A percentile compares a stretch with the other conserved stretches of the same genome.
These are phyloP conservation scores for Idaea aversata DNA, from an alignment of 2,888 invertebrate species.

Conservation along the genomic window DNA sequence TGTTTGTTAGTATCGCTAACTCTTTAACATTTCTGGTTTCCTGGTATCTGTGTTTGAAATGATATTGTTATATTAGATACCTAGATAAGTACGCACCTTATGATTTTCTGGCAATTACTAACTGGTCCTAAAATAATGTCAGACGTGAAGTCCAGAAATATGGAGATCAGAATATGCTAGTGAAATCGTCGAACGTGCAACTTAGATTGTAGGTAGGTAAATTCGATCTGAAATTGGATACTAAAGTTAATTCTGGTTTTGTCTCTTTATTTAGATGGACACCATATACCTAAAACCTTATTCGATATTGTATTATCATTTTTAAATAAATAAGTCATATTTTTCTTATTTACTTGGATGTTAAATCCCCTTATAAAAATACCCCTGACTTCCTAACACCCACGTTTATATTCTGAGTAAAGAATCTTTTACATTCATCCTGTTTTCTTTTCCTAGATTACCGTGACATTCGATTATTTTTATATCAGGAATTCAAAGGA, in stretches of 20 bases:
- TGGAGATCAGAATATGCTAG: no score
- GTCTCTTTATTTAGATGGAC: no score
- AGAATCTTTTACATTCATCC: not conserved
- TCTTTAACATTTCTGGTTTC: slow-evolving; percentile 13
- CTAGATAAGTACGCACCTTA: no score
- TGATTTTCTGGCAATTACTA: no score
- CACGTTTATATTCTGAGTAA: not conserved
- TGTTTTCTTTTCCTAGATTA: not conserved
- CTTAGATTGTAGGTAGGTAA: no score
- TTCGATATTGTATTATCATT: no score
- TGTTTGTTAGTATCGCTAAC: slow-evolving; percentile 31
- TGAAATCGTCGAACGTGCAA: no score
- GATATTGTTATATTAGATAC: slow-evolving; percentile 5
- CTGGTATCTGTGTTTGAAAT: slow-evolving; percentile 17
- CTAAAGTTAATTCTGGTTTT: no score
- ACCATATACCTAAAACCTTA: no score
- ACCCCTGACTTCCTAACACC: not conserved
- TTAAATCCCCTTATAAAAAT: not conserved
- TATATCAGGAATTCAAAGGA: slow-evolving; percentile 14
- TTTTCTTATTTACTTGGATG: not conserved
- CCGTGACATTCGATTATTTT: not conserved
- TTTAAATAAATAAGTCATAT: not conserved
- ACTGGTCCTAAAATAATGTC: no score
- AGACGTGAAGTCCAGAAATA: no score
- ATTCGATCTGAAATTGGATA: no score